These are phyloP conservation scores for Synergus gifuensis DNA, from an alignment of 2,888 invertebrate species.

Conservation along the genomic window DNA sequence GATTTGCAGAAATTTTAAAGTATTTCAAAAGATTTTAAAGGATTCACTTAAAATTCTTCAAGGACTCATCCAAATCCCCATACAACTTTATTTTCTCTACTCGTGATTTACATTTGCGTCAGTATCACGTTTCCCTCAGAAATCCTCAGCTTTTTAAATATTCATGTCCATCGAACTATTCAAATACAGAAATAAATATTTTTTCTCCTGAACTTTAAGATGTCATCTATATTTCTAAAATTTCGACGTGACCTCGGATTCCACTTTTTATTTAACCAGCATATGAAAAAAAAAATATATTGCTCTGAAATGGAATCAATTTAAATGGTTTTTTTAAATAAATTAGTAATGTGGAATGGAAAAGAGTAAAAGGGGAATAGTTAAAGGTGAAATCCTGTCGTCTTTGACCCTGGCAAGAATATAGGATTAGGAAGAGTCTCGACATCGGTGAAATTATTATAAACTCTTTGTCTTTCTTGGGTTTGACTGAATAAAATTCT, in stretches of 20 bases:
- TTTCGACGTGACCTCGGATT: not conserved
- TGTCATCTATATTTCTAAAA: not conserved
- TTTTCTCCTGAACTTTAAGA: not conserved
- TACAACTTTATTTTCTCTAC: not conserved
- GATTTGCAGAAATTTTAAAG: too few relatives aligned
- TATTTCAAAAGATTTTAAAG: too few relatives aligned
- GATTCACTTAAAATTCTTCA: too few relatives aligned
- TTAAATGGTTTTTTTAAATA: not conserved
- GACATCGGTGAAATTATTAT: slow-evolving; percentile 27
- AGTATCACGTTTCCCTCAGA: not conserved
- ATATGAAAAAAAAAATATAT: not conserved
- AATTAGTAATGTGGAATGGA: not conserved
- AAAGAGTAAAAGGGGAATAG: not conserved
- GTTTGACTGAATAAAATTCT: not conserved
- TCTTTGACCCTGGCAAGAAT: slow-evolving; percentile 25
- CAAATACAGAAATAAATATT: not conserved
- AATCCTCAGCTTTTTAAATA: not conserved
- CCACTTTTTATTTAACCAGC: not conserved
- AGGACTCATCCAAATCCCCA: not conserved
- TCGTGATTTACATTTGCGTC: not conserved
- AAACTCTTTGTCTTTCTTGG: slow-evolving; percentile 23
- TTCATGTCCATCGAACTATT: not conserved
- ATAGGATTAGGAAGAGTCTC: slow-evolving; percentile 10
- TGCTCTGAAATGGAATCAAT: not conserved
- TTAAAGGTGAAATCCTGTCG: not conserved